Base-by-base conservation (phyloP, 2,888 invertebrate species). In the Meloe dianella region DNA sequence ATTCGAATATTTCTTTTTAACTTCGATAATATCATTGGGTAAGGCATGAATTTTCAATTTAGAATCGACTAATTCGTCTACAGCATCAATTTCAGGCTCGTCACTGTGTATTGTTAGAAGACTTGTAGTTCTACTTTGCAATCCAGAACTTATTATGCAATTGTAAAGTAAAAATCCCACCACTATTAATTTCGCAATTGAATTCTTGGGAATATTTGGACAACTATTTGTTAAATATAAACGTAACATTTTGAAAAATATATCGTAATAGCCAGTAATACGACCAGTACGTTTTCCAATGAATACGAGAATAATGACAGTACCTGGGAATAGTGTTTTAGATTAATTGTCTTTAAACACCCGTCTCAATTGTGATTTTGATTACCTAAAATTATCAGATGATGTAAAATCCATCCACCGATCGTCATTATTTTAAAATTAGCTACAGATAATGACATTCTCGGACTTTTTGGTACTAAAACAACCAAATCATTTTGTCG, bases 121-220 rank as follows among this genome's bases (percentile, higher is more conserved):
- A 32, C 70, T 72, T 0, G 69, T 71, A 10, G 67, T 68, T 64
- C 69, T 73, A 35, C 64, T 69, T 63, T 73, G 73, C 9, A 66
- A 24, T 29, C 57, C 60, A 30, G 67, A 66, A 30, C 67, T 68
- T 7, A 58, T 30, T 29, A 71, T 14, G 24, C 67, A 70, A 38
- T 60, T 20, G 54, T 60, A 67, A 17, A 69, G 12, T 35, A 71
- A 10, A 65, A 68, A 71, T 12, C 60, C 63, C 9, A 71, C 54
- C 3, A 70, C 12, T 0, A 73, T 27, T 2, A 71, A 7, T 47
- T 68, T 61, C 22, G 71, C 68, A 7, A 61, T 17, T 17, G 29
- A 60, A 20, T 60, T 66, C 9, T 47, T 32, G 7, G 64, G 64
- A 24, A 71, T 60, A 2, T 41, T 57, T 14, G 32, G 9, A 10